phyloP scores from a whole-genome alignment of 1,140 invertebrate species.

The Lamellibrachia luymesi region DNA sequence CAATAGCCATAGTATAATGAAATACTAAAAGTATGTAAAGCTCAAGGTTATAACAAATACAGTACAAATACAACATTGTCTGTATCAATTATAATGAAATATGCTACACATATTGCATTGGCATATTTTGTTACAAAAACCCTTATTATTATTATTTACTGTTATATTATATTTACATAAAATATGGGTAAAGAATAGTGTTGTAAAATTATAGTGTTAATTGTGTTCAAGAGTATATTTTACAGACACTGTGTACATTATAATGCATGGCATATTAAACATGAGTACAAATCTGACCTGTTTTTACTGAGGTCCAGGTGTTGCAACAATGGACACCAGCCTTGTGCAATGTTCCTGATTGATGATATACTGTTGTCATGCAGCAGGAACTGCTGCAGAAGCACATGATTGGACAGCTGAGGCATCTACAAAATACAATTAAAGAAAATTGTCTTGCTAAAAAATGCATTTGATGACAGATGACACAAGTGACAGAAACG shows the following conservation, averaged over 20 bases:
- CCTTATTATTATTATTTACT: too few species aligned
- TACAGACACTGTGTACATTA: background rate
- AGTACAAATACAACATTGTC: too few species aligned
- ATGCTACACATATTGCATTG: too few species aligned
- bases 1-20: too few species aligned
- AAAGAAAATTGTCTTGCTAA: background rate
- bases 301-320: constrained; percentile 43
- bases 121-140: too few species aligned
- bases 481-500: background rate
- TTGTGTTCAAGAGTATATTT: too few species aligned
- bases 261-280: background rate
- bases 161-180: too few species aligned
- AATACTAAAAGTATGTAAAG: too few species aligned
- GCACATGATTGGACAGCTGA: constrained; percentile 45
- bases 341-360: constrained; percentile 29
- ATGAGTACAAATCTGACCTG: constrained; percentile 31
- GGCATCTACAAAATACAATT: constrained; percentile 38
- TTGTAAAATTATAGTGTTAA: too few species aligned
- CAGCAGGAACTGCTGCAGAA: constrained; percentile 41
- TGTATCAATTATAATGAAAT: too few species aligned
- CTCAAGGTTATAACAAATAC: too few species aligned
- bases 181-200: too few species aligned
- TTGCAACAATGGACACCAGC: constrained; percentile 45
- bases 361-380: constrained; percentile 49
- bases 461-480: background rate